phyloP scores from a whole-genome alignment of 1,140 invertebrate genomes.

The Caenorhabditis inopinata region DNA sequence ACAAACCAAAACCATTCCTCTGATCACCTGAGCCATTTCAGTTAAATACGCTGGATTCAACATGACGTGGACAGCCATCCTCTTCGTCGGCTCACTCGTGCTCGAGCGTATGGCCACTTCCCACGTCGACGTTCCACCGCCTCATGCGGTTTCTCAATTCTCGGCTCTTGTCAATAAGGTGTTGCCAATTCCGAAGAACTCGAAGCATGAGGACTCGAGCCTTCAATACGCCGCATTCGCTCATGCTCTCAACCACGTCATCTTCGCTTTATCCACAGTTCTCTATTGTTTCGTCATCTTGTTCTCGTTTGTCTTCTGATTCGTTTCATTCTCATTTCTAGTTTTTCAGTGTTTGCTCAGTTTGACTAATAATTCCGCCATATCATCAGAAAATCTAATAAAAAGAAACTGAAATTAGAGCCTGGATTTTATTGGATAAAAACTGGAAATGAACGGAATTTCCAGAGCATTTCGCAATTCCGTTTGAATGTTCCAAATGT shows the following conservation, averaged over 20 bases:
- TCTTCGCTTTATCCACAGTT: conserved; percentile 50
- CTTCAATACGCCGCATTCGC: conserved; percentile 53
- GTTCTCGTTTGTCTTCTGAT: conserved; percentile 55
- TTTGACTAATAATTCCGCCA: conserved; percentile 20
- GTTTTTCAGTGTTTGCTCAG: background rate
- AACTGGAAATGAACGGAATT: no score
- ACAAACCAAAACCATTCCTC: no score
- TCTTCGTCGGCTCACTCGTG: conserved; percentile 56
- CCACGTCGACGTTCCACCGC: conserved; percentile 61
- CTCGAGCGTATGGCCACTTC: conserved; percentile 56
- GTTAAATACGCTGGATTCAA: conserved; percentile 64
- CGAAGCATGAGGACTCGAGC: conserved; percentile 26
- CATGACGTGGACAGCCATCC: conserved; percentile 54
- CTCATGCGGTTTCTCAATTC: conserved; percentile 52
- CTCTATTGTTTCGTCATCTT: conserved; percentile 54
- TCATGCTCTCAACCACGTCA: conserved; percentile 53
- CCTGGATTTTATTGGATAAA: no score
- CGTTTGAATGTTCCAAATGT: no score
- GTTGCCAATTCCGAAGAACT: conserved; percentile 43
- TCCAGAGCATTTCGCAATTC: no score
- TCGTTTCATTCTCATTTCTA: background rate
- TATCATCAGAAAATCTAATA: conserved; percentile 1
- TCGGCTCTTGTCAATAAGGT: conserved; percentile 37
- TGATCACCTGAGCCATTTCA: conserved; percentile 45
- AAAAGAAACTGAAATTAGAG: no score